Conservation (phyloP, 2,888 invertebrate species). For the Ecliptopera silaceata region DNA sequence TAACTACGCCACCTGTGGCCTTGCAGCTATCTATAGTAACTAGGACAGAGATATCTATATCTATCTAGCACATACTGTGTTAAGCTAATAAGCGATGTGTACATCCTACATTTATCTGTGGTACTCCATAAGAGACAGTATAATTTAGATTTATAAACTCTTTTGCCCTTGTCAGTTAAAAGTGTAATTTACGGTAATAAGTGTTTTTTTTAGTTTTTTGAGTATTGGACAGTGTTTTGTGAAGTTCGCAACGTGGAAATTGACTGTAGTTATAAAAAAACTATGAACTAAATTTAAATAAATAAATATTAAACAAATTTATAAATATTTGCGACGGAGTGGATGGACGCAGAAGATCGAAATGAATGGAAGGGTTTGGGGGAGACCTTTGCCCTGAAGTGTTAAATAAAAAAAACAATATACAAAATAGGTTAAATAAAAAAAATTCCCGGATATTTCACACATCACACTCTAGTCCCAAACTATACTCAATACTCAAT, state of each 20-base stretch:
- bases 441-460: too few relatives aligned
- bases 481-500: too few relatives aligned
- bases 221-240: background rate
- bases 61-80: conserved; percentile 26
- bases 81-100: conserved; percentile 29
- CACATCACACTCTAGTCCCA: too few relatives aligned
- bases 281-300: too few relatives aligned
- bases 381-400: too few relatives aligned
- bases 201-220: background rate
- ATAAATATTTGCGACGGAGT: too few relatives aligned
- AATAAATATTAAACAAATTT: too few relatives aligned
- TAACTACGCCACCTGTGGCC: conserved; percentile 1
- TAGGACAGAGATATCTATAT: conserved; percentile 33
- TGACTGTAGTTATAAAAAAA: too few relatives aligned
- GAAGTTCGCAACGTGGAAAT: background rate
- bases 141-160: conserved; percentile 9
- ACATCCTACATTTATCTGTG: conserved; percentile 25
- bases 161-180: background rate
- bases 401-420: too few relatives aligned
- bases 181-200: background rate
- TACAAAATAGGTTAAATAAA: too few relatives aligned
- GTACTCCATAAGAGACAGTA: conserved; percentile 3
- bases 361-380: too few relatives aligned
- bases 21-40: conserved; percentile 29
- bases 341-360: too few relatives aligned